Evolutionary conservation across 1,140 invertebrate genomes (phyloP).

Genomic region (Pseudomyrmex flavicornis): DNA sequence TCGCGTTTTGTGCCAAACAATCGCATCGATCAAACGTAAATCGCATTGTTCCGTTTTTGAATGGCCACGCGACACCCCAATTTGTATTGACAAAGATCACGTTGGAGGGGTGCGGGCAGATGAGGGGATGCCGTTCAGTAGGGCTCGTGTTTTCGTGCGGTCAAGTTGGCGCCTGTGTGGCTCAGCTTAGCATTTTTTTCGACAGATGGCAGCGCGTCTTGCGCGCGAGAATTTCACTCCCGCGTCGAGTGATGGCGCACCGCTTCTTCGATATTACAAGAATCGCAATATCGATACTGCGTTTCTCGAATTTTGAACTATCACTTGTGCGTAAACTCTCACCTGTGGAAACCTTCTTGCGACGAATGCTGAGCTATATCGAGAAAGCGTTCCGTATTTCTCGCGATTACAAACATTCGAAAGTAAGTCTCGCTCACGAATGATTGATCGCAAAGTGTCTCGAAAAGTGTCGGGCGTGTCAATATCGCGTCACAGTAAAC

Average conservation of each 20-base stretch:
- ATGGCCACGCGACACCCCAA: slow-evolving; percentile 19
- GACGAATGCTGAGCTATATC: no score
- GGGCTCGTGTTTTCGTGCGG: slow-evolving; percentile 59
- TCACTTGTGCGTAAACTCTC: no score
- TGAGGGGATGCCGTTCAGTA: slow-evolving; percentile 67
- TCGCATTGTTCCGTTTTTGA: slow-evolving; percentile 73
- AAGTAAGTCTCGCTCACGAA: no score
- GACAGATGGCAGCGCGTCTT: slow-evolving; percentile 43
- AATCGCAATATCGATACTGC: neutral
- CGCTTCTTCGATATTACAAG: neutral
- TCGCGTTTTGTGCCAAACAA: neutral
- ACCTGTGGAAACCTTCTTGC: no score
- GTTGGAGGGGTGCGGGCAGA: neutral
- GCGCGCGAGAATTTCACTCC: neutral
- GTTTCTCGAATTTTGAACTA: no score
- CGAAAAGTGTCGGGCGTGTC: no score
- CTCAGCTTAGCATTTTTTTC: slow-evolving; percentile 58
- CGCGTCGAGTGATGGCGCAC: slow-evolving; percentile 15
- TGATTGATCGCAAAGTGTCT: no score
- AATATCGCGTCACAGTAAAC: no score
- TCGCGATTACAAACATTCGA: no score
- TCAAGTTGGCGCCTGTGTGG: slow-evolving; percentile 73
- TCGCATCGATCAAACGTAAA: neutral
- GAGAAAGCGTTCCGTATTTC: no score
- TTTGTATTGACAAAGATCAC: slow-evolving; percentile 50